Percentiles rank a stretch among this genome's conserved stretches.
These are phyloP conservation scores for Paelopatides confundens DNA, from an alignment of 53 echinoderm and acorn worm species.

Conservation along the genomic window DNA sequence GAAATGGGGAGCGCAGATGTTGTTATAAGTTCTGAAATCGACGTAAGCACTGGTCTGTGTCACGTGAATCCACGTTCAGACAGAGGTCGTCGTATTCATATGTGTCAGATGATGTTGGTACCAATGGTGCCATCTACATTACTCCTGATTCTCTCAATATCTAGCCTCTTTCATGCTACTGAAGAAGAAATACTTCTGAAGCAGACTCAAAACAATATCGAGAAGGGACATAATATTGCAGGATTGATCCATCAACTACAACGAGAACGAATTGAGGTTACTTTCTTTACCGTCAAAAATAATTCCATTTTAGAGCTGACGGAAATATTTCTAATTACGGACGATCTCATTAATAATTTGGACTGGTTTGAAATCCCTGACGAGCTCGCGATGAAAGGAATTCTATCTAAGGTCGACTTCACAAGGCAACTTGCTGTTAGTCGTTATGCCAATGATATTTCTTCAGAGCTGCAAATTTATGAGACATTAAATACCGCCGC, in stretches of 20 bases:
- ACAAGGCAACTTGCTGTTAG: neutral
- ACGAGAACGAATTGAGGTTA: constrained; percentile 37
- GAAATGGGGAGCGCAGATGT: no score
- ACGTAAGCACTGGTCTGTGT: constrained; percentile 62
- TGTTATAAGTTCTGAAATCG: no score
- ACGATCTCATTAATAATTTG: neutral
- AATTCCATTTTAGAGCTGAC: neutral
- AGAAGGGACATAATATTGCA: constrained; percentile 53
- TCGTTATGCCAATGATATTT: constrained; percentile 11
- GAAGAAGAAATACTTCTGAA: neutral
- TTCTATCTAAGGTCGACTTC: neutral
- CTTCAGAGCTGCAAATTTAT: constrained; percentile 62
- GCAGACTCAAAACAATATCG: constrained; percentile 12
- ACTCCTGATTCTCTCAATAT: constrained; percentile 73
- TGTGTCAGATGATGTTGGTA: constrained; percentile 79
- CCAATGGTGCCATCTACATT: constrained; percentile 79
- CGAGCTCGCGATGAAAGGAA: neutral
- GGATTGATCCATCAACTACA: constrained; percentile 61
- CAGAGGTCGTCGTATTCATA: constrained; percentile 83
- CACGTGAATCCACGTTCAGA: constrained; percentile 79
- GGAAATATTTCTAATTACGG: constrained; percentile 10
- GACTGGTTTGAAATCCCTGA: neutral
- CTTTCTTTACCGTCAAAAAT: constrained; percentile 20
- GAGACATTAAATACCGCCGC: constrained; percentile 56
- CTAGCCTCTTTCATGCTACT: constrained; percentile 54